Evolutionary conservation across 2,888 invertebrate species (phyloP), one percentile per base, ranked within the genome.

Genomic region (Oegoconia quadripuncta): DNA sequence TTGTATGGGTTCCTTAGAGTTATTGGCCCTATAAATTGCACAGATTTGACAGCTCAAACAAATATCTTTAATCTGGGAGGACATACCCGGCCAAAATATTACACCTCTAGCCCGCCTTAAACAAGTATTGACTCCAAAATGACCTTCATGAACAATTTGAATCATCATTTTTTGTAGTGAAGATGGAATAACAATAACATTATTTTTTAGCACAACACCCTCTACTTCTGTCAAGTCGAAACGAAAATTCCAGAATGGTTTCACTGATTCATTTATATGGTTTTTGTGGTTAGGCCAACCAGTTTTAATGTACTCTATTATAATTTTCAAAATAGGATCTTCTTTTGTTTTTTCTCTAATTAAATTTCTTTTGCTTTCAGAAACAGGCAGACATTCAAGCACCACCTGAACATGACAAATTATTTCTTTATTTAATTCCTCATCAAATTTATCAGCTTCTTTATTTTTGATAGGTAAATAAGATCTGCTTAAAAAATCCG

Each of bases 401-500:
- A 5, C 17, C 2, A 16, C 6, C 17, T 17, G 2, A n/a, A 30
- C 17, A 30, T 30, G 15, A 16, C 16, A 16, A 16, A 30, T 15
- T 16, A 30, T 30, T 17, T 30, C 17, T 17, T 9, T n/a, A n/a
- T 30, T 17, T 7, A 30, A n/a, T 6, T 30, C 30, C 3, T 30
- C 30, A n/a, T 16, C 16, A 7, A 30, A 16, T n/a, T n/a, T n/a
- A n/a, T n/a, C n/a, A n/a, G n/a, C n/a, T n/a, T n/a, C n/a, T n/a
- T n/a, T n/a, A n/a, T 30, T 30, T 30, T 17, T 8, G 2, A n/a
- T 22, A 9, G 29, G 27, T 15, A 36, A 17, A 12, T 23, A 25
- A 8, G 31, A 25, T 12, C 31, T 31, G 6, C 20, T 29, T 14
- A 29, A 15, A n/a, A 15, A 22, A 25, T 39, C 39, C 1, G 39